A percentile compares a stretch with the other conserved stretches of the same genome.
Evolutionary conservation across 2,888 invertebrate genomes (phyloP).

Genomic region (Drepana falcataria): DNA sequence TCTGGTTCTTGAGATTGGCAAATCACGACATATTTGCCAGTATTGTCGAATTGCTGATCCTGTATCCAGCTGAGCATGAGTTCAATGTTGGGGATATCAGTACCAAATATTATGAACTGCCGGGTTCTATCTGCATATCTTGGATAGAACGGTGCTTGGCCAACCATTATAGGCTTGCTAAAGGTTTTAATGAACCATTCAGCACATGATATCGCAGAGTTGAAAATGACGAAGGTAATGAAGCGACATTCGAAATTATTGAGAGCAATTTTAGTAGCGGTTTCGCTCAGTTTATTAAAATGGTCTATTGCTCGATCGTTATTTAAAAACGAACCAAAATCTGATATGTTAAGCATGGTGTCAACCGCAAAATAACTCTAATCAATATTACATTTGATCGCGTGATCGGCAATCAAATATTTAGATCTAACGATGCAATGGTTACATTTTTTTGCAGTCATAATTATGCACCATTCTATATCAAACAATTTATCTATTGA

Average conservation of each 20-base stretch:
- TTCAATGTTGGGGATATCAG: conserved; percentile 30
- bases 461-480: too few species aligned
- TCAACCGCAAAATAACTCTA: background rate
- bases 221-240: conserved; percentile 49
- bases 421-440: too few species aligned
- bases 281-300: conserved; percentile 25
- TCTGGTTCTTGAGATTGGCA: conserved; percentile 35
- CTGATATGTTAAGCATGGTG: background rate
- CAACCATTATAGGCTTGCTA: conserved; percentile 38
- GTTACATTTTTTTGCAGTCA: too few species aligned
- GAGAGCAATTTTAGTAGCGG: conserved; percentile 46
- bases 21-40: conserved; percentile 50
- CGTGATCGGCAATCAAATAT: too few species aligned
- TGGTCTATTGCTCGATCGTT: background rate
- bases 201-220: conserved; percentile 37
- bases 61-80: conserved; percentile 37
- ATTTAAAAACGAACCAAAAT: background rate
- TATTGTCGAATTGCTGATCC: conserved; percentile 42
- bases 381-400: too few species aligned
- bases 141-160: conserved; percentile 28
- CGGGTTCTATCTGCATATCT: conserved; percentile 20
- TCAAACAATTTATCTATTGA: too few species aligned
- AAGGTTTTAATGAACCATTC: conserved; percentile 43
- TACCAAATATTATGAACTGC: conserved; percentile 50
- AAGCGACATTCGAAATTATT: conserved; percentile 51